Evolutionary conservation across 92 coral and sea anemone genomes (phyloP).

Genomic region (Actinernus sp.): DNA sequence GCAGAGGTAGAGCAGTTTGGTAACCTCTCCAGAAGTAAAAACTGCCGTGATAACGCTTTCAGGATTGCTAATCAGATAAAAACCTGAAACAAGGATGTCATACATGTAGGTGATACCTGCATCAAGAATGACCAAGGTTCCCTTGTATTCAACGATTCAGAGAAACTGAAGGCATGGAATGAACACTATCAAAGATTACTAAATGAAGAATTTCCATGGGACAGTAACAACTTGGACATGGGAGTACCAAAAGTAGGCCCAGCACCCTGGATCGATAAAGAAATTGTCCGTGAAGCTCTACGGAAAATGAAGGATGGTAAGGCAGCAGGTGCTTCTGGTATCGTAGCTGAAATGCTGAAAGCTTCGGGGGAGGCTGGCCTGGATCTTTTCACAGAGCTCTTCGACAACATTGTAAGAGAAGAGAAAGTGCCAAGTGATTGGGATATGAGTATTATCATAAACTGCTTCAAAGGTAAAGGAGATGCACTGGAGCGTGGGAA

Average conservation of each 20-base stretch:
- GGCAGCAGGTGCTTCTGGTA: slow-evolving; percentile 36
- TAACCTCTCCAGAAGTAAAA: neutral
- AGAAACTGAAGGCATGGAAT: slow-evolving; percentile 24
- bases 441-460: slow-evolving; percentile 26
- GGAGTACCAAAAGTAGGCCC: slow-evolving; percentile 21
- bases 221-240: slow-evolving; percentile 3
- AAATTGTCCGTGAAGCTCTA: slow-evolving; percentile 10
- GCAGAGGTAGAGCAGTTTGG: slow-evolving; percentile 25
- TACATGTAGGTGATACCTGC: slow-evolving; percentile 37
- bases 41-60: slow-evolving; percentile 13
- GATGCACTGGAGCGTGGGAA: slow-evolving; percentile 53
- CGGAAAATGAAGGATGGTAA: slow-evolving; percentile 9
- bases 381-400: slow-evolving; percentile 1
- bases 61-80: slow-evolving; percentile 36
- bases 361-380: slow-evolving; percentile 19
- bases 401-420: neutral
- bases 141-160: slow-evolving; percentile 23
- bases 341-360: slow-evolving; percentile 44
- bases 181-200: slow-evolving; percentile 39
- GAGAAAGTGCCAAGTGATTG: slow-evolving; percentile 17
- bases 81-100: slow-evolving; percentile 32
- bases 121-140: slow-evolving; percentile 29
- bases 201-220: slow-evolving; percentile 39
- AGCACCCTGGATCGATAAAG: slow-evolving; percentile 1
- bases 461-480: slow-evolving; percentile 47